Conservation (phyloP, 2,113 vertebrate species). For the Cyprinodon variegatus region DNA sequence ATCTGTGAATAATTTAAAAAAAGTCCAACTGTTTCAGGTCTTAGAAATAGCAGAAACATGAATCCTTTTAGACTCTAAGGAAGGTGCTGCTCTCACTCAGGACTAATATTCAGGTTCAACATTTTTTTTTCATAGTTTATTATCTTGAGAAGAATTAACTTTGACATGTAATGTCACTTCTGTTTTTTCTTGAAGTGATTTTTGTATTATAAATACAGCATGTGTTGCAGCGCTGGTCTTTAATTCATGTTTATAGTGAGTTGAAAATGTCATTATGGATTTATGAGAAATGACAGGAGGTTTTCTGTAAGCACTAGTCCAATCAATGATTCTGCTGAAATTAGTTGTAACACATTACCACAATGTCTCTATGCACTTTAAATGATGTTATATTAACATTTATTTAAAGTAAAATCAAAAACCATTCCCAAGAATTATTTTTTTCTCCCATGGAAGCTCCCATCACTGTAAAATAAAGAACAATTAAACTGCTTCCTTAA, state of each 20-base stretch:
- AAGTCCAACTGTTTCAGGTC: too few species aligned
- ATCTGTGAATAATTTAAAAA: neutral
- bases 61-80: neutral
- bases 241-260: neutral
- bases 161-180: neutral
- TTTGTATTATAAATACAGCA: neutral
- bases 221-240: neutral
- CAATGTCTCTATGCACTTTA: neutral
- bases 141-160: neutral
- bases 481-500: constrained; percentile 35
- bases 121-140: neutral
- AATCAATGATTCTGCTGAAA: neutral
- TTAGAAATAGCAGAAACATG: too few species aligned
- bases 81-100: neutral
- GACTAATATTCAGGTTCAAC: neutral
- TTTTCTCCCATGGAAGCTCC: neutral
- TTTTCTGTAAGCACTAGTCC: neutral
- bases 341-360: neutral
- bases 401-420: neutral
- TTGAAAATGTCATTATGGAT: neutral
- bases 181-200: neutral
- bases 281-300: neutral
- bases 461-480: constrained; percentile 21
- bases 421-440: constrained; percentile 13
- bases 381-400: neutral